Evolutionary conservation across 2,113 vertebrate genomes (phyloP), one percentile per base, ranked within the genome.

Genomic region (Podocnemis expansa): DNA sequence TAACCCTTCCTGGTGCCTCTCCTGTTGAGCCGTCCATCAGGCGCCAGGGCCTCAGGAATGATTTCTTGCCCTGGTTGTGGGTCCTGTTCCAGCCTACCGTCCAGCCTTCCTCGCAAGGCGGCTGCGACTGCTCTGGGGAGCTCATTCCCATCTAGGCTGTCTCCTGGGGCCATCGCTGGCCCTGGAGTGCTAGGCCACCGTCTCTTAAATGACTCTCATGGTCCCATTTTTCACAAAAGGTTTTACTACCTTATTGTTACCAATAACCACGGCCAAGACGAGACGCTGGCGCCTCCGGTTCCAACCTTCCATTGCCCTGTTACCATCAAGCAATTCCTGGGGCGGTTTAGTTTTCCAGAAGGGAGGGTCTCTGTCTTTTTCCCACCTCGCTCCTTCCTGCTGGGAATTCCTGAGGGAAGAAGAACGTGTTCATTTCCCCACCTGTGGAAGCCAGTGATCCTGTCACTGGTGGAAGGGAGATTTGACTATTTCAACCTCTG

Each of bases 401-500:
- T 91, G 5, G 70, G 85, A 63, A 49, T 83, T 91, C 45, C 85
- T 95, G 70, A 38, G 51, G 93, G 8, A 51, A 2, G 51, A 92
- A 92, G 87, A 10, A n/a, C 2, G 1, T 41, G 38, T 87, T 81
- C 79, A 87, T 76, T 88, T 87, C 24, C 13, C 27, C 91, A 41
- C 34, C 3, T 19, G 10, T 87, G 79, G 76, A 92, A 89, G 73
- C 78, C 6, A 2, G 56, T 94, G 80, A 31, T 51, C n/a, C 31
- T 91, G 87, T 55, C 55, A 93, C 87, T 95, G 82, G 76, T 93
- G 86, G 89, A 93, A 93, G 85, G 85, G 47, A 79, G 60, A n/a
- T n/a, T n/a, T n/a, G n/a, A n/a, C n/a, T n/a, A 91, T 84, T 92
- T 93, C n/a, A 88, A 79, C n/a, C 49, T 89, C 94, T 14, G 24